Percentiles rank a stretch among this genome's conserved stretches.
These are phyloP conservation scores for Cryptus viduatorius DNA, from an alignment of 2,888 invertebrate species.

Conservation along the genomic window DNA sequence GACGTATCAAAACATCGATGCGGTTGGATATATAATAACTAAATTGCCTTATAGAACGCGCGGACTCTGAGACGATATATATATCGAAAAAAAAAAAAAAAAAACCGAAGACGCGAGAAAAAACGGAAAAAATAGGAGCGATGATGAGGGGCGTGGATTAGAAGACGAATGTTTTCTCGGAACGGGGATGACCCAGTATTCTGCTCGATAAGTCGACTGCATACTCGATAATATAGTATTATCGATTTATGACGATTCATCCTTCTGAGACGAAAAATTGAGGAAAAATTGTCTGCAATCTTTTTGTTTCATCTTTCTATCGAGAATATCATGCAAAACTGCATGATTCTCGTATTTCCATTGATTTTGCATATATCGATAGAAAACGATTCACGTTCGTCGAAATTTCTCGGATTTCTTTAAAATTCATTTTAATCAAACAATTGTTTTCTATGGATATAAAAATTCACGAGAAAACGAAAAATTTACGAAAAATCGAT, in stretches of 20 bases:
- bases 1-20: constrained; percentile 35
- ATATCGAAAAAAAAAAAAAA: constrained; percentile 19
- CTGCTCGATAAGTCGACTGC: not conserved
- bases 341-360: not conserved
- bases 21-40: constrained; percentile 39
- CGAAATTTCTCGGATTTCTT: too few species aligned
- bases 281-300: not conserved
- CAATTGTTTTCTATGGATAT: too few species aligned
- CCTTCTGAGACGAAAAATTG: constrained; percentile 8
- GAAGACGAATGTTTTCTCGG: constrained; percentile 39
- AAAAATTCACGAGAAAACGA: not conserved
- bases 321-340: not conserved
- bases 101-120: not conserved
- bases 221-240: not conserved
- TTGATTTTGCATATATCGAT: too few species aligned
- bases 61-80: constrained; percentile 10
- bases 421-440: too few species aligned
- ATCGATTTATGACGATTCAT: constrained; percentile 16
- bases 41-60: constrained; percentile 51
- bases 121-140: constrained; percentile 21
- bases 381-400: not conserved
- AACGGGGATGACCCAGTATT: constrained; percentile 56
- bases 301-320: not conserved
- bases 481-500: not conserved
- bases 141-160: constrained; percentile 55